Percentiles rank a stretch among this genome's conserved stretches.
These are phyloP conservation scores for Lasioglossum malachurum DNA, from an alignment of 2,888 invertebrate species.

Conservation along the genomic window DNA sequence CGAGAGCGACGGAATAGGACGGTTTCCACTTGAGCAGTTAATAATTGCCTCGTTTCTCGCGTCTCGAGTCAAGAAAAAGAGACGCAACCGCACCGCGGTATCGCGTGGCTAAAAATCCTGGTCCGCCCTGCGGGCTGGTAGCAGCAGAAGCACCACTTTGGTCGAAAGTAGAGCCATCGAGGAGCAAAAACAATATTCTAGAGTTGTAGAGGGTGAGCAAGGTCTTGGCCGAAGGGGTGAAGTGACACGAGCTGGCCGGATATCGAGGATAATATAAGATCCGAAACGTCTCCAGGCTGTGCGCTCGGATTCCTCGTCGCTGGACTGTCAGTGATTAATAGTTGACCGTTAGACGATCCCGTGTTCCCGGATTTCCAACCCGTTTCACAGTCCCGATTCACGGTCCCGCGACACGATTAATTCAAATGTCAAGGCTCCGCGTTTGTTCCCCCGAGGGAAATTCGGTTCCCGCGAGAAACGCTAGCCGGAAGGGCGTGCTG, in stretches of 20 bases:
- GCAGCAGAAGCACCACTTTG: not conserved
- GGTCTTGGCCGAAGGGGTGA: conserved; percentile 15
- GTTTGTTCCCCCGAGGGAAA: conserved; percentile 4
- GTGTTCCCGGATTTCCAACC: conserved; percentile 51
- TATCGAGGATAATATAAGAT: conserved; percentile 57
- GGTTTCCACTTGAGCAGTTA: not conserved
- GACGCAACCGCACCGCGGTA: not conserved
- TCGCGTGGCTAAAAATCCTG: not conserved
- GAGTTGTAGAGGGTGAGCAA: not conserved
- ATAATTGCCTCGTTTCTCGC: conserved; percentile 1
- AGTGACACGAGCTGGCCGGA: conserved; percentile 17
- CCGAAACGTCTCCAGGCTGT: conserved; percentile 42
- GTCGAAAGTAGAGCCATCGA: not conserved
- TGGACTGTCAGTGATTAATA: conserved; percentile 61
- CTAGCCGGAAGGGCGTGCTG: not conserved
- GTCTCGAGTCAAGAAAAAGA: not conserved
- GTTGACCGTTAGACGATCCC: conserved; percentile 46
- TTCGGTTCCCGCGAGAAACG: conserved; percentile 9
- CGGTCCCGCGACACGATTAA: conserved; percentile 64
- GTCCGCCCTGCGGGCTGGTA: not conserved
- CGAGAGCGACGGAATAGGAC: not conserved
- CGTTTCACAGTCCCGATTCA: conserved; percentile 49
- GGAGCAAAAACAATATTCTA: conserved; percentile 31
- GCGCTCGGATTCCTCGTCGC: conserved; percentile 39
- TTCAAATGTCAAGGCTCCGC: conserved; percentile 45